These are phyloP conservation scores for Drosophila falleni DNA, from an alignment of 2,888 invertebrate genomes.

Conservation along the genomic window DNA sequence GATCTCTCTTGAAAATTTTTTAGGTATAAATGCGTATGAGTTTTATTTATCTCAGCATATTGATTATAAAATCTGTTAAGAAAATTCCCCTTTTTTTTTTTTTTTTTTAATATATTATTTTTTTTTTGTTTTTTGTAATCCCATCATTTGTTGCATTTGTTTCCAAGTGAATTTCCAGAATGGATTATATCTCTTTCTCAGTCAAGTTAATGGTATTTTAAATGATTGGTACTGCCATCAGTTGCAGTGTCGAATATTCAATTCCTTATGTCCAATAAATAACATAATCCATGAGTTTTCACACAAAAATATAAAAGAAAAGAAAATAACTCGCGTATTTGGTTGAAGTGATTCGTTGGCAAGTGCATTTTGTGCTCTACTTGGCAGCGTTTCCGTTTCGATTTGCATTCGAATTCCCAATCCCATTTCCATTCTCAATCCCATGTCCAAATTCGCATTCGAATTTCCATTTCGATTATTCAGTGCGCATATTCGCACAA, in stretches of 20 bases:
- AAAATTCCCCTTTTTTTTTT: too few relatives aligned
- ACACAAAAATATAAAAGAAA: slow-evolving; percentile 12
- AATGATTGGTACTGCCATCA: slow-evolving; percentile 19
- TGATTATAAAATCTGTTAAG: too few relatives aligned
- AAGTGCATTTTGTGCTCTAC: slow-evolving; percentile 57
- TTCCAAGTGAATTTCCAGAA: slow-evolving; percentile 43
- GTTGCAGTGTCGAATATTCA: neutral
- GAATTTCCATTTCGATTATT: slow-evolving; percentile 53
- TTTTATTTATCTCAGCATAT: too few relatives aligned
- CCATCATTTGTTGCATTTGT: slow-evolving; percentile 34
- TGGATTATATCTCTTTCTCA: slow-evolving; percentile 22
- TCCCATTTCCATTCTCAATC: slow-evolving; percentile 36
- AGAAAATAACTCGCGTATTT: slow-evolving; percentile 25
- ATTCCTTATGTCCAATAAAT: slow-evolving; percentile 35
- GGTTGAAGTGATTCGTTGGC: slow-evolving; percentile 20
- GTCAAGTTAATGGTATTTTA: slow-evolving; percentile 13
- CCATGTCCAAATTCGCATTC: slow-evolving; percentile 35
- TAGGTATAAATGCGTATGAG: too few relatives aligned
- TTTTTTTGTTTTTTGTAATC: too few relatives aligned
- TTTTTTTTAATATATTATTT: too few relatives aligned
- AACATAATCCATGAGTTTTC: slow-evolving; percentile 46
- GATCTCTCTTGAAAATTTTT: too few relatives aligned
- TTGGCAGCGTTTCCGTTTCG: slow-evolving; percentile 43
- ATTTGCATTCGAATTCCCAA: slow-evolving; percentile 41
- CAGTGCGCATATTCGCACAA: slow-evolving; percentile 39